Evolutionary conservation across 2,888 invertebrate genomes (phyloP), one percentile per base, ranked within the genome.

Genomic region (Cheiracanthium punctorium): DNA sequence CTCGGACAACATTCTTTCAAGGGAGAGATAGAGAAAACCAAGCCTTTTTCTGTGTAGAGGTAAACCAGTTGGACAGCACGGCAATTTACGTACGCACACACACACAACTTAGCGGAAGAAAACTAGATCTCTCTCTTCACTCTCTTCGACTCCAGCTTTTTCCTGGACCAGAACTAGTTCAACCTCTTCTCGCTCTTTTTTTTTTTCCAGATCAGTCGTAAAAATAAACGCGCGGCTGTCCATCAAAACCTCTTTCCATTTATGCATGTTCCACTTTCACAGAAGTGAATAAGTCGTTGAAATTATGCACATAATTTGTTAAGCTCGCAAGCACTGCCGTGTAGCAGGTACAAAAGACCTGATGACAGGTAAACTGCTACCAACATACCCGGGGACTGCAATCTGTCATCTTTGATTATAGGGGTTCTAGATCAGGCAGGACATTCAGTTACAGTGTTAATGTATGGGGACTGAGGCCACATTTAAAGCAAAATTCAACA

Each of bases 1-100:
- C 77, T 43, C 72, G 79, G 79, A 79, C 79, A 32, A 30, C 84
- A 84, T 84, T 84, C 84, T 84, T 84, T 20, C 67, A 20, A 12
- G 37, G 24, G 32, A 17, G 30, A 33, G 43, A 41, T n/a, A 5
- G 67, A 69, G 52, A 65, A n/a, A n/a, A n/a, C 20, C 33, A 64
- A 28, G 41, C 20, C 64, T 48, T 76, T 76, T 70, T 33, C 12
- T 69, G 67, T 74, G 81, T 81, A 81, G 81, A 81, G 74, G 81
- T 81, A 81, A 81, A 81, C 81, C 37, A 70, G 67, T 79, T 33
- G 33, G 33, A 69, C 69, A 28, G 37, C 69, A 69, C 29, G 58
- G 58, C 24, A 58, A 58, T 58, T 58, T 48, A 7, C 17, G 48
- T 37, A 64, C 29, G 30, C 30, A 69, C 69, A 20, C 17, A 33